Conservation (phyloP, 2,888 invertebrate species). For the Gasteruption jaculator region DNA sequence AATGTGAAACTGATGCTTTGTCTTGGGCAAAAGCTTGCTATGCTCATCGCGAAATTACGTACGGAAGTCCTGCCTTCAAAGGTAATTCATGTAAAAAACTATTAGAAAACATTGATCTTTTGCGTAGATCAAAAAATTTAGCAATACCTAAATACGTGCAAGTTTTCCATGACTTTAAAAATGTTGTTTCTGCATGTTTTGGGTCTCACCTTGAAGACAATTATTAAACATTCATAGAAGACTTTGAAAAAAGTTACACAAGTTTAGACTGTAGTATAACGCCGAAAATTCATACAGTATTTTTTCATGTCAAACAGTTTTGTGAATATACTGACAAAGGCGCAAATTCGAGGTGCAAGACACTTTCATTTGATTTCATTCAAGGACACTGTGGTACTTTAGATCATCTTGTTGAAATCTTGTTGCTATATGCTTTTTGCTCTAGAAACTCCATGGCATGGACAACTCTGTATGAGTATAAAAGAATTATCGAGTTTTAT, state of each 20-base stretch:
- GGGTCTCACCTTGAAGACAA: background rate
- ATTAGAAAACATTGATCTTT: slow-evolving; percentile 8
- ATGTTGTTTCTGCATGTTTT: slow-evolving; percentile 9
- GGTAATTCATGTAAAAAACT: slow-evolving; percentile 12
- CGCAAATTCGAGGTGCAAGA: slow-evolving; percentile 2
- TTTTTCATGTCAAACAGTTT: slow-evolving; percentile 5
- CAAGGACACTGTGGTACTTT: slow-evolving; percentile 4
- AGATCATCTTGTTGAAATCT: too few relatives aligned
- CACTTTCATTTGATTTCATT: slow-evolving; percentile 6
- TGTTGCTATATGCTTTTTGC: too few relatives aligned
- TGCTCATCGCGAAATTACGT: slow-evolving; percentile 6
- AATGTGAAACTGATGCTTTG: background rate
- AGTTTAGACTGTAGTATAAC: slow-evolving; percentile 1
- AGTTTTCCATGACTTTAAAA: too few relatives aligned
- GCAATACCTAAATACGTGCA: slow-evolving; percentile 9
- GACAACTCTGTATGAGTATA: too few relatives aligned
- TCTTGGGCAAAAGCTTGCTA: slow-evolving; percentile 7
- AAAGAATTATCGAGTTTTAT: too few relatives aligned
- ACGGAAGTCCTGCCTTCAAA: slow-evolving; percentile 11
- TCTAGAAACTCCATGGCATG: too few relatives aligned
- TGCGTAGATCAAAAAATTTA: slow-evolving; percentile 1
- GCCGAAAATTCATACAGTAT: slow-evolving; percentile 9
- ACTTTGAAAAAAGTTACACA: slow-evolving; percentile 6
- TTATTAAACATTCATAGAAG: slow-evolving; percentile 6
- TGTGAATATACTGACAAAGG: too few relatives aligned